Evolutionary conservation across 1,140 invertebrate species (phyloP).

Genomic region (Luehdorfia chinensis): DNA sequence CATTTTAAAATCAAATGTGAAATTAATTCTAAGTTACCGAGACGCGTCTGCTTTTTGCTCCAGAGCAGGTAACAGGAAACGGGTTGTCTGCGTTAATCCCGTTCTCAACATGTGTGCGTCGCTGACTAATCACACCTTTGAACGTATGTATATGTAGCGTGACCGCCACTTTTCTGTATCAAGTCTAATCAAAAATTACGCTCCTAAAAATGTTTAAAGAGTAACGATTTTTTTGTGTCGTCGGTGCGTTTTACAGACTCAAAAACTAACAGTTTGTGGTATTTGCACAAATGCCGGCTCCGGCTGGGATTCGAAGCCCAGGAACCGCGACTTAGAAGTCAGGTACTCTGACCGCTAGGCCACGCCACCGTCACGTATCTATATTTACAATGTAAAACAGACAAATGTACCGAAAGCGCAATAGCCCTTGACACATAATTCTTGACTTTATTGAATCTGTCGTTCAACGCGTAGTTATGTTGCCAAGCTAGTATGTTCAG

Average conservation of each 20-base stretch:
- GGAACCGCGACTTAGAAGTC: too few species aligned
- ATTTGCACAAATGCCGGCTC: too few species aligned
- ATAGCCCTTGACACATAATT: constrained; percentile 11
- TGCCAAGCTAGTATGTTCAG: constrained; percentile 35
- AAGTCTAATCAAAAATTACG: too few species aligned
- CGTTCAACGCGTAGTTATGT: constrained; percentile 35
- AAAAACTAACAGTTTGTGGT: too few species aligned
- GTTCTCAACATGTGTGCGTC: constrained; percentile 30
- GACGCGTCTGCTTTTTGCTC: constrained; percentile 56
- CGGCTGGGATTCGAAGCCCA: too few species aligned
- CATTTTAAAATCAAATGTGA: constrained; percentile 37
- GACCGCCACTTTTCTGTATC: too few species aligned
- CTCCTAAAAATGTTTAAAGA: too few species aligned
- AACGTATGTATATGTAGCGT: too few species aligned
- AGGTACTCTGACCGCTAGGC: too few species aligned
- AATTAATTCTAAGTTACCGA: constrained; percentile 65
- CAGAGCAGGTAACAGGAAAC: constrained; percentile 67
- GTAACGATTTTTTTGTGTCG: too few species aligned
- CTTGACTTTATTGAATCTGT: constrained; percentile 18
- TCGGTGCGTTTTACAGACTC: too few species aligned
- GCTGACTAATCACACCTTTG: constrained; percentile 40
- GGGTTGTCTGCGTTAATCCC: constrained; percentile 65
- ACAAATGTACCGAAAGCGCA: not conserved
- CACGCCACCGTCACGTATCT: not conserved
- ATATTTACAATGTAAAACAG: not conserved